Conservation (phyloP, 1,140 invertebrate genomes). For the Helicoverpa armigera region DNA sequence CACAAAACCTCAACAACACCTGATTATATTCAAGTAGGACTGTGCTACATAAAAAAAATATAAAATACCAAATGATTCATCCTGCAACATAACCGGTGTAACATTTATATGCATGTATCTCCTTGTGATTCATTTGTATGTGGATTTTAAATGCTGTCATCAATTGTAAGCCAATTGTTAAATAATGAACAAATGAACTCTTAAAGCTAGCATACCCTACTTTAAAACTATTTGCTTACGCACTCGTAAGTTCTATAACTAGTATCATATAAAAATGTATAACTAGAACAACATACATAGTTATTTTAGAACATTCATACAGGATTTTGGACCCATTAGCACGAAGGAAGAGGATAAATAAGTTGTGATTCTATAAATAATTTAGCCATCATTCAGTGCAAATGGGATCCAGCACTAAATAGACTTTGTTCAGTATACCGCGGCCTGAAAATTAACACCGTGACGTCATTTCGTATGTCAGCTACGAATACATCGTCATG, state of each 20-base stretch:
- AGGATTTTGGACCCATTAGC: constrained; percentile 46
- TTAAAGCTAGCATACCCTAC: constrained; percentile 39
- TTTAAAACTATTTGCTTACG: constrained; percentile 39
- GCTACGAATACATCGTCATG: not conserved
- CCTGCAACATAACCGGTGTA: constrained; percentile 20
- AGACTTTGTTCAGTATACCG: constrained; percentile 28
- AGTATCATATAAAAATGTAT: constrained; percentile 53
- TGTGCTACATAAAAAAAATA: constrained; percentile 57
- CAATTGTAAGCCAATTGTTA: constrained; percentile 43
- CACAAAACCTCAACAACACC: constrained; percentile 58
- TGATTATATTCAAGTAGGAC: constrained; percentile 63
- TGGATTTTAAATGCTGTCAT: constrained; percentile 46
- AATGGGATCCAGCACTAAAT: constrained; percentile 34
- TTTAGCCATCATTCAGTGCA: constrained; percentile 30
- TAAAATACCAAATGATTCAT: constrained; percentile 53
- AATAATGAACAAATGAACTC: constrained; percentile 44
- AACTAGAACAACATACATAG: constrained; percentile 53
- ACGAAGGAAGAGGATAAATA: constrained; percentile 29
- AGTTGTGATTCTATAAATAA: not conserved
- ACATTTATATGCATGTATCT: not conserved
- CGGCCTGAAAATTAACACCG: not conserved
- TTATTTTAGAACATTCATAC: constrained; percentile 48
- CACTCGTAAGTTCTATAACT: constrained; percentile 46
- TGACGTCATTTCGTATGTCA: not conserved
- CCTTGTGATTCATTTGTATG: constrained; percentile 18